Base-by-base conservation (phyloP, 2,113 vertebrate species). In the Aplodontia rufa region DNA sequence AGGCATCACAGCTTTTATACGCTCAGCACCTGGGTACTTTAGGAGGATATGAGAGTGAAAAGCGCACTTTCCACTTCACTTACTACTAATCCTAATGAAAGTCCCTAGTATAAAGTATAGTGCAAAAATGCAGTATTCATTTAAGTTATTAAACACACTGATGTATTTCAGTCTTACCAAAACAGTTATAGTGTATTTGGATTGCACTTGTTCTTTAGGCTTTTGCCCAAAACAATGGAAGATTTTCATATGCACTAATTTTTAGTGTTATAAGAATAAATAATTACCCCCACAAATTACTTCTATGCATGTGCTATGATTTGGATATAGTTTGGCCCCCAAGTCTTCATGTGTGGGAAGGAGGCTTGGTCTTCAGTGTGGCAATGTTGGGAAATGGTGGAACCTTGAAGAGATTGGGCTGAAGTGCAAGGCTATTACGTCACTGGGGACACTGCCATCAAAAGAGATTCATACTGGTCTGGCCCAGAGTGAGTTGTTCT, bases 71-170 rank as follows among this genome's bases (percentile, higher is more conserved):
- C n/a, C 51, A 93, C 42, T 60, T 81, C 47, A 75, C 2, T 58
- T 78, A 93, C 19, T 69, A 55, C 35, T 53, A 68, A 51, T 92
- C 40, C 60, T 84, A 82, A 71, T 72, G 20, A 78, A 93, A 93
- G 22, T 49, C 7, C n/a, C 49, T 78, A 30, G 32, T 93, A 35
- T 89, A 79, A 92, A 85, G 9, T 30, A 6, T 60, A 90, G 30
- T 74, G 7, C 37, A 74, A 68, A 78, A 40, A 87, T 60, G 64
- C 16, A 81, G 10, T 45, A 95, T 87, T 83, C 76, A 87, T 78
- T 93, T 60, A 66, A 53, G 32, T 42, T 83, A 47, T 55, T 64
- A 64, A 58, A 79, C 91, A 40, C 13, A 51, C 22, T 64, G 26
- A 51, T 60, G 22, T 60, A 58, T 90, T 84, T 90, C 81, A 95